Evolutionary conservation across 1,140 invertebrate genomes (phyloP).

Genomic region (Trichogramma pretiosum): DNA sequence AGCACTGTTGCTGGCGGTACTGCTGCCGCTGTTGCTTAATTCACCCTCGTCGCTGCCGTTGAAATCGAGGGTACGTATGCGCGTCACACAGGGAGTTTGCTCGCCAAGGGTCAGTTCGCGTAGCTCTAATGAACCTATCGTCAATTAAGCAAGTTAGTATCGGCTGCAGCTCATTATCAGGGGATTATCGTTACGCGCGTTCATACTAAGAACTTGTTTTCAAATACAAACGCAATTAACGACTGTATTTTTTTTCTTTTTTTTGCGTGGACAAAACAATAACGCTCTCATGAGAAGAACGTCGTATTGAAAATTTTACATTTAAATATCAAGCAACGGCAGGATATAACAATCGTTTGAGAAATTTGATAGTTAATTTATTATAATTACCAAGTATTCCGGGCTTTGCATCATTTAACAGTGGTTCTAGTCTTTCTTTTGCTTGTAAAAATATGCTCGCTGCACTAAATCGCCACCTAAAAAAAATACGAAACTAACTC

Average conservation of each 20-base stretch:
- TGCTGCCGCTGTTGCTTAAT: neutral
- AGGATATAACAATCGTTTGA: no score
- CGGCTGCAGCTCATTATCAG: constrained; percentile 6
- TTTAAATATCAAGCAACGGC: no score
- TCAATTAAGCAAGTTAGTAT: no score
- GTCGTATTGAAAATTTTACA: no score
- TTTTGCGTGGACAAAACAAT: no score
- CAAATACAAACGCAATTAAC: neutral
- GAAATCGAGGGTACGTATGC: constrained; percentile 36
- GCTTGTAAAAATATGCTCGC: constrained; percentile 44
- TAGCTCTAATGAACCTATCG: constrained; percentile 35
- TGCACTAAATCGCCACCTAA: constrained; percentile 50
- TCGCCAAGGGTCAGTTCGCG: constrained; percentile 40
- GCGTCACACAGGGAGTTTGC: constrained; percentile 40
- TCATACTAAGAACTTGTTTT: constrained; percentile 11
- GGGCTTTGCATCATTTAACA: constrained; percentile 45
- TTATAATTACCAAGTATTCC: constrained; percentile 41
- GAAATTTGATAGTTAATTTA: no score
- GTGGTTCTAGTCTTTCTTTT: constrained; percentile 44
- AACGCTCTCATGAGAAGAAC: no score
- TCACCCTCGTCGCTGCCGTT: constrained; percentile 28
- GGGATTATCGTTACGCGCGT: neutral
- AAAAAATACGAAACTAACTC: constrained; percentile 11
- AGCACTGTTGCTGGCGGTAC: neutral
- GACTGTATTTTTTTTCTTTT: no score